Evolutionary conservation across 2,113 vertebrate species (phyloP).

Genomic region (Anser cygnoides): DNA sequence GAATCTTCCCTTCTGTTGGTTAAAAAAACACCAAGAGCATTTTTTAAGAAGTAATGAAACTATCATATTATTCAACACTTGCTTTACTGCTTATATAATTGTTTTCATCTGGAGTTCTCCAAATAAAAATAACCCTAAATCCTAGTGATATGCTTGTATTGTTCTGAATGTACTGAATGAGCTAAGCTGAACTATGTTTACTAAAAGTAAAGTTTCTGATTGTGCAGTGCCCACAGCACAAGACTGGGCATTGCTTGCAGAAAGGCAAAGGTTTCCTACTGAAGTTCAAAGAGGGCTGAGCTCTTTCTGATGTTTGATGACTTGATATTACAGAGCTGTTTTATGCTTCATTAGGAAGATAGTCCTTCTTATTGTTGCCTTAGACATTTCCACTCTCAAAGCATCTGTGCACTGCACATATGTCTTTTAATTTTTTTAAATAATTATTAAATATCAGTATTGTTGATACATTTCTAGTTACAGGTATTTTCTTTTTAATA

Average conservation of each 20-base stretch:
- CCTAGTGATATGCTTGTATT: neutral
- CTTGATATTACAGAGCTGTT: neutral
- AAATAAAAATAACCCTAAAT: neutral
- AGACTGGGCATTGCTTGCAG: neutral
- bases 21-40: neutral
- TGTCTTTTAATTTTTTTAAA: neutral
- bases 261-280: neutral
- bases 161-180: neutral
- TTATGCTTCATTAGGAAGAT: neutral
- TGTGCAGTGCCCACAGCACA: neutral
- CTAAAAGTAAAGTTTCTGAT: neutral
- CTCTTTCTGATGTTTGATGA: neutral
- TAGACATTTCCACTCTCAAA: neutral
- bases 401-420: neutral
- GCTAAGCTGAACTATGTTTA: neutral
- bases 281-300: neutral
- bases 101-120: neutral
- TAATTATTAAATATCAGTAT: neutral
- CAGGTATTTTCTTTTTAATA: neutral
- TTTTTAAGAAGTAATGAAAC: neutral
- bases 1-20: neutral
- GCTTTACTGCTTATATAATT: neutral
- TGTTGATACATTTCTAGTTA: neutral
- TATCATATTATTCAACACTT: neutral
- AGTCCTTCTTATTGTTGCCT: fast-evolving